phyloP scores from a whole-genome alignment of 2,888 invertebrate genomes.

The Spialia ferax region DNA sequence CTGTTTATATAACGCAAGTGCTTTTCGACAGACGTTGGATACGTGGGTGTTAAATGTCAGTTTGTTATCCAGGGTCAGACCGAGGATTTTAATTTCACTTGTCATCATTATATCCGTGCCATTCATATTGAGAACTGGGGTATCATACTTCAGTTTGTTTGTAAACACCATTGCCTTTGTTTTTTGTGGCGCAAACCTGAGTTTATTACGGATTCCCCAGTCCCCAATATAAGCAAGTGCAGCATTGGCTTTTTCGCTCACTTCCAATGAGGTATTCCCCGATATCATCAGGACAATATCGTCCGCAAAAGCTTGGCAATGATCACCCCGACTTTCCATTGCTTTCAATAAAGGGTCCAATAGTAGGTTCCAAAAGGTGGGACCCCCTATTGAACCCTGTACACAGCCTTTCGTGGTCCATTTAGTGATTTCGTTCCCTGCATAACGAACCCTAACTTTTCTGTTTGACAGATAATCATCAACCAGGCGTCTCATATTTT shows the following conservation, averaged over 20 bases:
- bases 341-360: slow-evolving; percentile 5
- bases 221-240: background rate
- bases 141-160: background rate
- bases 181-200: slow-evolving; percentile 9
- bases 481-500: slow-evolving; percentile 4
- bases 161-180: slow-evolving; percentile 13
- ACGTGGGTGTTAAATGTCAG: slow-evolving; percentile 15
- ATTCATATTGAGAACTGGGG: slow-evolving; percentile 4
- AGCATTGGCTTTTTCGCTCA: background rate
- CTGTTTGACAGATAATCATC: slow-evolving; percentile 4
- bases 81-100: background rate
- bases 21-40: background rate
- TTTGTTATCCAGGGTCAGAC: background rate
- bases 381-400: slow-evolving; percentile 1
- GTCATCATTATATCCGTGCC: background rate
- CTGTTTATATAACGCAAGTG: background rate
- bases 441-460: slow-evolving; percentile 9
- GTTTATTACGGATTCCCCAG: slow-evolving; percentile 8
- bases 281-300: slow-evolving; percentile 4
- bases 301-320: slow-evolving; percentile 15
- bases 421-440: background rate
- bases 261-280: background rate
- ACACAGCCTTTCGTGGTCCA: slow-evolving; percentile 11
- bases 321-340: background rate
- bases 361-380: slow-evolving; percentile 15